Percentiles rank a stretch among this genome's conserved stretches.
Conservation (phyloP, 2,113 vertebrate species). For the Sebastes fasciatus region DNA sequence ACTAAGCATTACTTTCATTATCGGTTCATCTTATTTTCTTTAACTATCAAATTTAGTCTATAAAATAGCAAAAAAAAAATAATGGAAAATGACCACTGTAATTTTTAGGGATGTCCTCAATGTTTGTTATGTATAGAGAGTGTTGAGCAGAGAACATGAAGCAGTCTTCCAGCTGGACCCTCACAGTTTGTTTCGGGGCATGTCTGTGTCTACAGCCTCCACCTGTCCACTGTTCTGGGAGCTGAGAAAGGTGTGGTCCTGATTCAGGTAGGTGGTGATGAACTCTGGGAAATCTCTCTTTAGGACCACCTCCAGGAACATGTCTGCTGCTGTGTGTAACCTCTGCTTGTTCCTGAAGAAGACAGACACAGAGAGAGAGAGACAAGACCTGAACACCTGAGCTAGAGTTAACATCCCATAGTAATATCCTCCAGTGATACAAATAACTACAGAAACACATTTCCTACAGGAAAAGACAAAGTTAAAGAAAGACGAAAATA, state of each 20-base stretch:
- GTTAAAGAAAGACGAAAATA: not conserved
- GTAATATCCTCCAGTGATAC: not conserved
- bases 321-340: slow-evolving; percentile 63
- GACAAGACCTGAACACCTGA: not conserved
- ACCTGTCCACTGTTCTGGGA: not conserved
- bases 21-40: not conserved
- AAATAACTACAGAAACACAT: not conserved
- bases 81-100: not conserved
- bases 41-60: not conserved
- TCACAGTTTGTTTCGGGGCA: slow-evolving; percentile 72
- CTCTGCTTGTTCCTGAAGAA: slow-evolving; percentile 70
- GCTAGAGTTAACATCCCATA: not conserved
- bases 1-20: not conserved
- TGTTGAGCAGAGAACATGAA: not conserved
- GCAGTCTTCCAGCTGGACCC: not conserved
- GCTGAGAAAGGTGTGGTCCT: slow-evolving; percentile 79
- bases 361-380: slow-evolving; percentile 1
- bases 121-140: not conserved
- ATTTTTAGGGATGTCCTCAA: not conserved
- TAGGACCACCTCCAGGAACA: slow-evolving; percentile 80
- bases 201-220: not conserved
- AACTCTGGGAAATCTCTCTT: slow-evolving; percentile 76
- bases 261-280: slow-evolving; percentile 67
- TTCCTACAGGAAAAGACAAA: not conserved
- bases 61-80: not conserved